Evolutionary conservation across 2,797 vertebrate genomes (phyloP).

Genomic region (Vireo griseus): DNA sequence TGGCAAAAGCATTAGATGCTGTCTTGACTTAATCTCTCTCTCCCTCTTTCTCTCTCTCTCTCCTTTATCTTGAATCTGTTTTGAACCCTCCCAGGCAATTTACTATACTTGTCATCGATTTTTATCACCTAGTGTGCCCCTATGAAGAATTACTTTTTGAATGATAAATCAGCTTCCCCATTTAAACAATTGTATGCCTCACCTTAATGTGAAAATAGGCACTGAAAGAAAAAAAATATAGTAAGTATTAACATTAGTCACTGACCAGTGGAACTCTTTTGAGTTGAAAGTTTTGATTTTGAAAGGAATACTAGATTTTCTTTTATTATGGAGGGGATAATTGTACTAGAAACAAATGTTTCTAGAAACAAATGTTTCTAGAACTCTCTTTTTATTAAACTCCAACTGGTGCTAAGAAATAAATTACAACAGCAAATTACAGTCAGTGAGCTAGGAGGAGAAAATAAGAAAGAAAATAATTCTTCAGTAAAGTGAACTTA

Average conservation of each 20-base stretch:
- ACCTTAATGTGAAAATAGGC: slow-evolving; percentile 14
- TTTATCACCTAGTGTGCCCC: slow-evolving; percentile 78
- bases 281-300: too few relatives aligned
- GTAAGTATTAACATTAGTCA: neutral
- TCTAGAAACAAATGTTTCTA: neutral
- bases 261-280: neutral
- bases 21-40: slow-evolving; percentile 78
- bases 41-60: neutral
- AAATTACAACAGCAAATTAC: neutral
- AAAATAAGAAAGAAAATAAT: neutral
- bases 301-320: neutral
- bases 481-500: neutral
- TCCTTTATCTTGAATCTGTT: slow-evolving; percentile 81
- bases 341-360: neutral
- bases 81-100: slow-evolving; percentile 82
- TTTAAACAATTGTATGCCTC: slow-evolving; percentile 20
- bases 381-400: neutral
- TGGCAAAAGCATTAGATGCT: slow-evolving; percentile 74
- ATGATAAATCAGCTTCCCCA: slow-evolving; percentile 68
- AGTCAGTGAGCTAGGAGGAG: neutral
- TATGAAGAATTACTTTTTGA: slow-evolving; percentile 76
- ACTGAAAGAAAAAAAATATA: neutral
- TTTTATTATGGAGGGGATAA: neutral
- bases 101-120: slow-evolving; percentile 82
- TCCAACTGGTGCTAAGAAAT: neutral